Conservation (phyloP, 1,140 invertebrate genomes). For the Euschistus heros region DNA sequence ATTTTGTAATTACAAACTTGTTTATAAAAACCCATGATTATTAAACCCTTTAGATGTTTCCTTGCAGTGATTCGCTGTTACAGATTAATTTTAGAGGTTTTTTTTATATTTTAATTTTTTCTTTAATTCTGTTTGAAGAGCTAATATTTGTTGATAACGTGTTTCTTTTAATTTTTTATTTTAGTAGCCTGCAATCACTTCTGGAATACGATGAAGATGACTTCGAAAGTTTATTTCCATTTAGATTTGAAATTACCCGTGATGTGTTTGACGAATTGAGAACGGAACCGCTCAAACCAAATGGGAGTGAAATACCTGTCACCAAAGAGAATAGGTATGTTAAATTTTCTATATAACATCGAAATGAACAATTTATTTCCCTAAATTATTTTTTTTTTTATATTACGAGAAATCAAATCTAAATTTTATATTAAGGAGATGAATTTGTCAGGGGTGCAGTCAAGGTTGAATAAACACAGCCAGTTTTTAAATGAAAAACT, state of each 20-base stretch:
- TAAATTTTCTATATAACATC: too few species aligned
- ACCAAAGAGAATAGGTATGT: constrained; percentile 73
- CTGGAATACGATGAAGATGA: constrained; percentile 73
- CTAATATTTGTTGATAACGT: too few species aligned
- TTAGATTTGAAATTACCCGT: constrained; percentile 74
- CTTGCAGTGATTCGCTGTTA: background rate
- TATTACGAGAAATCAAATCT: too few species aligned
- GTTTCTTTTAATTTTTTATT: background rate
- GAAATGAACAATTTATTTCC: too few species aligned
- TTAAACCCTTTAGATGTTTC: too few species aligned
- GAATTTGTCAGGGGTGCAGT: too few species aligned
- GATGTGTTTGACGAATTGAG: constrained; percentile 71
- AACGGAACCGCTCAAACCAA: constrained; percentile 62
- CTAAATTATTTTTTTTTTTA: too few species aligned
- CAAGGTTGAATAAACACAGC: too few species aligned
- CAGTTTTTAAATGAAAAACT: too few species aligned
- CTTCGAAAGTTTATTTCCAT: constrained; percentile 71
- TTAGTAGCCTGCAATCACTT: constrained; percentile 57
- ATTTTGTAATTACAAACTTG: too few species aligned
- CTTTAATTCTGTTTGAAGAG: background rate
- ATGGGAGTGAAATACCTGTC: constrained; percentile 70
- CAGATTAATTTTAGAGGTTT: background rate
- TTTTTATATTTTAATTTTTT: background rate
- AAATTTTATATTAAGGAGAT: too few species aligned
- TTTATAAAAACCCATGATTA: too few species aligned